Percentiles rank a stretch among this genome's conserved stretches.
These are phyloP conservation scores for Ctenicera cuprea DNA, from an alignment of 2,888 invertebrate genomes.

Conservation along the genomic window DNA sequence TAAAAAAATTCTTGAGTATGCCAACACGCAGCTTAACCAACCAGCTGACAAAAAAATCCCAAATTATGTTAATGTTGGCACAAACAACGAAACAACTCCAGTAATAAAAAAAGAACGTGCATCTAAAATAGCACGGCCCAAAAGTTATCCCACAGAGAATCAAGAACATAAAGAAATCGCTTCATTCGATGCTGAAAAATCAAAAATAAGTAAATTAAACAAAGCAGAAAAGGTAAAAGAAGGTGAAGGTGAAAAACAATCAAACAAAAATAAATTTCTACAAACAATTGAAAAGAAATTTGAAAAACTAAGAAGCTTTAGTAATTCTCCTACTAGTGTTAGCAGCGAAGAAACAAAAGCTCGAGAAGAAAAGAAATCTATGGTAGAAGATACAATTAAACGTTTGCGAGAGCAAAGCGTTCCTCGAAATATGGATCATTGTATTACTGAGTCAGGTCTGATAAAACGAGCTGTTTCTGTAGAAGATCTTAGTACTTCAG, in stretches of 20 bases:
- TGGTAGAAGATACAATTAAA: constrained; percentile 75
- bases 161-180: constrained; percentile 64
- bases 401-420: constrained; percentile 81
- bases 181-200: constrained; percentile 65
- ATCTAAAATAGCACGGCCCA: constrained; percentile 75
- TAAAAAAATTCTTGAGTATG: constrained; percentile 32
- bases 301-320: constrained; percentile 77
- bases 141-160: constrained; percentile 75
- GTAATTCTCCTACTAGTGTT: constrained; percentile 70
- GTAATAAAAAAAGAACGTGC: constrained; percentile 66
- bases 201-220: constrained; percentile 68
- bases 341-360: constrained; percentile 66
- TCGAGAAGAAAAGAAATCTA: constrained; percentile 70
- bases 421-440: constrained; percentile 73
- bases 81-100: constrained; percentile 38
- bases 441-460: constrained; percentile 79
- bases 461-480: constrained; percentile 84
- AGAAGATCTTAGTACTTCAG: constrained; percentile 77
- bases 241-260: constrained; percentile 59
- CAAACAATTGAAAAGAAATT: constrained; percentile 87
- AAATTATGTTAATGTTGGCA: constrained; percentile 65
- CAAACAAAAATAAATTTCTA: constrained; percentile 76
- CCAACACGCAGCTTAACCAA: constrained; percentile 7
- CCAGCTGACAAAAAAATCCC: constrained; percentile 54
- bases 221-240: constrained; percentile 41